Conservation (phyloP, 64 coral and sea anemone species). For the Dendrophyllia cribrosa region DNA sequence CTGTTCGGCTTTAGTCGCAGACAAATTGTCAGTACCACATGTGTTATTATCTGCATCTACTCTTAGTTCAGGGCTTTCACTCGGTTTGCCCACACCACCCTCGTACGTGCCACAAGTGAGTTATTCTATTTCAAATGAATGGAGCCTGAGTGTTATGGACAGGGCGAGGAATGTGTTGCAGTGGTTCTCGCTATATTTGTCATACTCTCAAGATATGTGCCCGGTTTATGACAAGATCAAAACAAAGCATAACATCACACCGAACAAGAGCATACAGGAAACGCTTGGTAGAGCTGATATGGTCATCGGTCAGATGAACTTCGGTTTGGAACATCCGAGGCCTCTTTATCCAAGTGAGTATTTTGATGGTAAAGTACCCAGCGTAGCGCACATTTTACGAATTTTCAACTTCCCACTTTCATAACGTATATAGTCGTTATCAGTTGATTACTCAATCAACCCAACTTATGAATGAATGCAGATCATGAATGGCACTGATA, state of each 20-base stretch:
- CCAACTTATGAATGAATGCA: too few species aligned
- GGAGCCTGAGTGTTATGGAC: constrained; percentile 37
- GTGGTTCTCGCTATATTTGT: neutral
- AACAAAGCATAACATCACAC: constrained; percentile 59
- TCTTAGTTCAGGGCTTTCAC: neutral
- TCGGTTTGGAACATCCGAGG: constrained; percentile 38
- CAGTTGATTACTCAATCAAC: neutral
- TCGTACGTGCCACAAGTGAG: constrained; percentile 36
- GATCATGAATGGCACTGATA: too few species aligned
- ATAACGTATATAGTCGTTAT: neutral
- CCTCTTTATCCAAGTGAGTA: constrained; percentile 67
- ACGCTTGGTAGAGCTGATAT: constrained; percentile 58
- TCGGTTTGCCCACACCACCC: constrained; percentile 13
- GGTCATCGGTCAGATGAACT: constrained; percentile 40
- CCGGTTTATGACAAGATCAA: constrained; percentile 36
- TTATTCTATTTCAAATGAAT: neutral
- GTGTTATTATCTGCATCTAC: constrained; percentile 5
- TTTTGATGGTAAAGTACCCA: too few species aligned
- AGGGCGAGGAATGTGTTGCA: constrained; percentile 7
- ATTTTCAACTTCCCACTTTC: neutral
- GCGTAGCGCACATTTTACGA: too few species aligned
- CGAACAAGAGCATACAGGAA: constrained; percentile 51
- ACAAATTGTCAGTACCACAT: constrained; percentile 42
- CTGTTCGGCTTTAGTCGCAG: constrained; percentile 29
- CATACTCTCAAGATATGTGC: neutral